Evolutionary conservation across 2,113 vertebrate genomes (phyloP).

Genomic region (Pheucticus melanocephalus): DNA sequence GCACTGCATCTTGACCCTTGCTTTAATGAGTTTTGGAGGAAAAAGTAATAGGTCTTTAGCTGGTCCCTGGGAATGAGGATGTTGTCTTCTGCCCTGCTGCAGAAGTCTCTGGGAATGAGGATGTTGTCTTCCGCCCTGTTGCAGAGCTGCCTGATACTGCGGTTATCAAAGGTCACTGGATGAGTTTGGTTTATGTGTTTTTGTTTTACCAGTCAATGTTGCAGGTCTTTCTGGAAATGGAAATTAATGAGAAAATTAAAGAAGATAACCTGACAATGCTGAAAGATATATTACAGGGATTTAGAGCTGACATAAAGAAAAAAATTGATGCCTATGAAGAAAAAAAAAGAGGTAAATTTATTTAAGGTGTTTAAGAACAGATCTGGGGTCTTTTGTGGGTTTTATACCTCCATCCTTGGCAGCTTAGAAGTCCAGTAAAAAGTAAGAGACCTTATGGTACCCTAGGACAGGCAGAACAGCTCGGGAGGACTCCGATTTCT

Average conservation of each 20-base stretch:
- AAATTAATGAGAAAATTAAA: background rate
- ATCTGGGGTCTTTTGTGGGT: background rate
- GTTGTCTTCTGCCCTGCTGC: background rate
- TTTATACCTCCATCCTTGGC: background rate
- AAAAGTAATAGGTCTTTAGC: background rate
- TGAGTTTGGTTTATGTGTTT: background rate
- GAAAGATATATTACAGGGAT: background rate
- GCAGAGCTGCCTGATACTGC: background rate
- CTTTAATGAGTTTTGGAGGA: background rate
- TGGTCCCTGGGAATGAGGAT: background rate
- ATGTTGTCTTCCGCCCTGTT: background rate
- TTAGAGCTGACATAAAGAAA: conserved; percentile 38
- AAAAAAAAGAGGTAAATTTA: background rate
- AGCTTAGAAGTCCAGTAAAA: background rate
- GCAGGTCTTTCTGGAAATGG: conserved; percentile 48
- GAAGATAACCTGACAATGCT: background rate
- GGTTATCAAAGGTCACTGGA: background rate
- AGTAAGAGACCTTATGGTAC: background rate
- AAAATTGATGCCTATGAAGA: conserved; percentile 26
- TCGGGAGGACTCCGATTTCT: background rate
- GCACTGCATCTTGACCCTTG: background rate
- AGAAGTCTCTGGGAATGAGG: background rate
- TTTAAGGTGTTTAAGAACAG: background rate
- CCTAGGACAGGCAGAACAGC: background rate
- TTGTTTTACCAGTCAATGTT: conserved; percentile 38